A percentile compares a stretch with the other conserved stretches of the same genome.
These are phyloP conservation scores for Nesidiocoris tenuis DNA, from an alignment of 2,888 invertebrate genomes.

Conservation along the genomic window DNA sequence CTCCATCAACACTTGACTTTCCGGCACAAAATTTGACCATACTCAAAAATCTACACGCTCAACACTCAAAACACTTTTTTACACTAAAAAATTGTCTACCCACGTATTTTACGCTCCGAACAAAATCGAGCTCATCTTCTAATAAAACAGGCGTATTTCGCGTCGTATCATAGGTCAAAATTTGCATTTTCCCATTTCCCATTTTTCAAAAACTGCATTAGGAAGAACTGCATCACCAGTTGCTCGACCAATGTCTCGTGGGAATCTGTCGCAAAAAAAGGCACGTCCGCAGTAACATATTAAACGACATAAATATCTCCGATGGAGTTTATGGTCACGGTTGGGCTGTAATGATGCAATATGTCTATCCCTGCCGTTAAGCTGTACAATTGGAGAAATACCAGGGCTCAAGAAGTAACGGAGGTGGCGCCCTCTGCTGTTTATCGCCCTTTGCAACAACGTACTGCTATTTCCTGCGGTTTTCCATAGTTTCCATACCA, in stretches of 20 bases:
- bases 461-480: neutral
- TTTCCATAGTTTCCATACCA: neutral
- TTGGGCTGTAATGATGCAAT: neutral
- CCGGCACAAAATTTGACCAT: too few relatives aligned
- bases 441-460: neutral
- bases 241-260: neutral
- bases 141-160: too few relatives aligned
- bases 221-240: too few relatives aligned
- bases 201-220: too few relatives aligned
- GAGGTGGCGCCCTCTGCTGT: neutral
- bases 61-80: too few relatives aligned
- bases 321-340: neutral
- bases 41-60: too few relatives aligned
- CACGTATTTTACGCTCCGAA: too few relatives aligned
- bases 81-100: too few relatives aligned
- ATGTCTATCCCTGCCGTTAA: neutral
- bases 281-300: neutral
- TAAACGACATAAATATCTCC: neutral
- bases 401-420: neutral
- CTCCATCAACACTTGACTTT: too few relatives aligned
- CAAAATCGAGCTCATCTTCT: too few relatives aligned
- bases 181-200: too few relatives aligned
- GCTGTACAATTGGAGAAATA: neutral
- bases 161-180: too few relatives aligned
- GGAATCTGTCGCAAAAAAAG: neutral